These are phyloP conservation scores for Psilopogon haemacephalus DNA, from an alignment of 2,113 vertebrate genomes.

Conservation along the genomic window DNA sequence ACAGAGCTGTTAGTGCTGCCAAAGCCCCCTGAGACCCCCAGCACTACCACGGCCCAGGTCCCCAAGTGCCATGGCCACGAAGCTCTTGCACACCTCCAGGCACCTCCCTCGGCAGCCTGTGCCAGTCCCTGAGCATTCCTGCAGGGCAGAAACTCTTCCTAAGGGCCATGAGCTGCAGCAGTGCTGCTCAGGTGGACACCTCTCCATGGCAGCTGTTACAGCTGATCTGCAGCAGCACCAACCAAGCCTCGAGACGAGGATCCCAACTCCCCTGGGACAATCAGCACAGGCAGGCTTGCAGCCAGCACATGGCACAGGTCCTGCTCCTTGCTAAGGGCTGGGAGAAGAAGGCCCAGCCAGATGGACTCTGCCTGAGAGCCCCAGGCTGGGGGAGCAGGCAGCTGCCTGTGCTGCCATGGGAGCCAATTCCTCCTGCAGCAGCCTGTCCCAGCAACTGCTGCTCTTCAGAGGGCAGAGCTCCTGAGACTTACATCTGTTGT, in stretches of 20 bases:
- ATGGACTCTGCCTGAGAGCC: background rate
- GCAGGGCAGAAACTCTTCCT: too few species aligned
- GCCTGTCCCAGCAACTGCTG: background rate
- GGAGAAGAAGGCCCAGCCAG: background rate
- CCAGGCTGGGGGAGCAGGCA: background rate
- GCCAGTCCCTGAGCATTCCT: too few species aligned
- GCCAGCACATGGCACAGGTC: background rate
- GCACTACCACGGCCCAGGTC: too few species aligned
- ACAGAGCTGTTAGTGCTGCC: too few species aligned
- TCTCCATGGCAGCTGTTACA: background rate
- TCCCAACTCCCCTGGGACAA: background rate
- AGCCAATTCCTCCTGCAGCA: background rate
- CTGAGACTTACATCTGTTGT: constrained; percentile 90
- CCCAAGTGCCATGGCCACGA: too few species aligned
- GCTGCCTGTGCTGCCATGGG: background rate
- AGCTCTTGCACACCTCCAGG: too few species aligned
- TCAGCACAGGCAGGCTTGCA: background rate
- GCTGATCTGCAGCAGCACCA: background rate
- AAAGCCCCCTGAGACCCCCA: too few species aligned
- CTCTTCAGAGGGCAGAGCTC: background rate
- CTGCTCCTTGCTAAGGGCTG: background rate
- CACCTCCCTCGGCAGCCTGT: too few species aligned
- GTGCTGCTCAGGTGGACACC: background rate
- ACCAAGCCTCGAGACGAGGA: background rate
- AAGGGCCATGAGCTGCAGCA: background rate